Base-by-base conservation (phyloP, 1,140 invertebrate genomes). In the Zaprionus davidi region DNA sequence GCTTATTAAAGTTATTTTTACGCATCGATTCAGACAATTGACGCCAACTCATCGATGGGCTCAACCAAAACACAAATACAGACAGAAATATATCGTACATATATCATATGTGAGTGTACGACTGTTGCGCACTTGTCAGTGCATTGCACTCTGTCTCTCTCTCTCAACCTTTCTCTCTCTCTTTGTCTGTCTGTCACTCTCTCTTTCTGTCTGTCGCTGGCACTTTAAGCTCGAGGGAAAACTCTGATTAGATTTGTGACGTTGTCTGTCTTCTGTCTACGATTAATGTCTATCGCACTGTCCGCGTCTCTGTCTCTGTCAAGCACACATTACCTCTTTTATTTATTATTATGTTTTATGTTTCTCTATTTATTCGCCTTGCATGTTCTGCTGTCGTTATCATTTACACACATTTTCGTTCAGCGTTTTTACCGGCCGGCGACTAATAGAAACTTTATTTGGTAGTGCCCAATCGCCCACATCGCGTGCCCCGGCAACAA, bases 1-100 rank as follows among this genome's bases (percentile, higher is more conserved):
- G 76, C 76, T 83, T 75, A 80, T 87, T 80, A 83, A 70, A 88
- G 81, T 69, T 87, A 88, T 87, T 87, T 87, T 83, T 87, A 87
- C 83, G 80, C 80, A 77, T 71, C 81, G 83, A 87, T 88, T 88
- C 84, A 64, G 84, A 67, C 74, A 87, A 86, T 86, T 87, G 77
- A 88, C 26, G 60, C 64, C 46, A 31, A 72, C 44, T 71, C 74
- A 76, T 71, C 60, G 60, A 71, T 46, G 34, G 36, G 36, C 28
- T 59, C 36, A 49, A 31, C 56, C 46, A 51, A 51, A 51, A 62
- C 51, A 51, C 22, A 59, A 34, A 59, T 51, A 28, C 46, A 53
- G 12, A 55, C 22, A 17, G 11, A 53, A 11, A n/a, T 12, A 49
- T 11, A 67, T 17, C 38, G 11, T 20, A 49, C 24, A 49, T 13